Evolutionary conservation across 2,888 invertebrate genomes (phyloP), one percentile per base, ranked within the genome.

Genomic region (Drosophila borealis): DNA sequence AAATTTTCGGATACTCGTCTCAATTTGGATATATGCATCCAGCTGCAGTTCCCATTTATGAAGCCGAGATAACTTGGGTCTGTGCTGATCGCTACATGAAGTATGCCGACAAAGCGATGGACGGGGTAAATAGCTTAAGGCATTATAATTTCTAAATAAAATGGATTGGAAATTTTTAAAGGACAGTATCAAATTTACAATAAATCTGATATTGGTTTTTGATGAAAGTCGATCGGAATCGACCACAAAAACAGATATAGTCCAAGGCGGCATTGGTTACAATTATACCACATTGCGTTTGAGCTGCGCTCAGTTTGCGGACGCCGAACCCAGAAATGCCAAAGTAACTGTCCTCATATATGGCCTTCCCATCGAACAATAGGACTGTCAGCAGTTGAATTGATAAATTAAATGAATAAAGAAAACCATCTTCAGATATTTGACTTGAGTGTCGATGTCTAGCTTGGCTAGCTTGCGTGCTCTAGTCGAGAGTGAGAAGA

Each of bases 1-100:
- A 9, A 33, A 50, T 49, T 42, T 14, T 33, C 8, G 78, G 60
- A 45, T 69, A 63, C 34, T 81, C 81, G 10, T 45, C 21, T 14
- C 81, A 81, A 51, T 84, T 78, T 21, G 81, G 81, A 4, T 49
- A 13, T 2, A 50, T 80, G 73, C 61, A 81, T 29, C n/a, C 57
- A 0, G 36, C 21, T 33, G 60, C 88, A 2, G 79, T 87, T 29
- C 67, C 79, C n/a, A 68, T 81, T 11, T 68, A 68, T 49, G 81
- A 81, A 44, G n/a, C 21, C 1, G 66, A 81, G 11, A 11, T 84
- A 3, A 19, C 25, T 6, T 45, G 45, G 17, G 59, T 53, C 10
- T 29, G 39, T 13, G 5, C 14, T 0, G 33, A 13, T 8, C 5
- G 33, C 1, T 49, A 61, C 39, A 37, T 87, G 11, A 25, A 39